Base-by-base conservation (phyloP, 2,797 vertebrate species). In the Anguilla pacifica region DNA sequence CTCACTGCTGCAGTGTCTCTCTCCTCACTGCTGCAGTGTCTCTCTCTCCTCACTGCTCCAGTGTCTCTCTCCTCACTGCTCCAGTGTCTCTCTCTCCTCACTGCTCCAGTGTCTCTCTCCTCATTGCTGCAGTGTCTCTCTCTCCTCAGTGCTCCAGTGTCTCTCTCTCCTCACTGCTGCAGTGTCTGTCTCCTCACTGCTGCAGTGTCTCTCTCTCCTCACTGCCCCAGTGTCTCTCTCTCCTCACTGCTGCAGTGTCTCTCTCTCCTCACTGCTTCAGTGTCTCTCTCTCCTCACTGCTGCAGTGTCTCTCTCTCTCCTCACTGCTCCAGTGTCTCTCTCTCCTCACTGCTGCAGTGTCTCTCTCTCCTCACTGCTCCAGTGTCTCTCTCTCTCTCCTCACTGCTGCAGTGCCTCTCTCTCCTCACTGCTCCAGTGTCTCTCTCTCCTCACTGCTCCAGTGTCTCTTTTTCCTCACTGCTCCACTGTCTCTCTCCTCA, bases 11-110 rank as follows among this genome's bases (percentile, higher is more conserved):
- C 35, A 35, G 77, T 81, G 15, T 81, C 77, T 81, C 39, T 81
- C 77, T 81, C 77, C 39, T 81, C 77, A 43, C 77, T 81, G 39
- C 9, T 81, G 39, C 77, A 39, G 35, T 81, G 10, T 81, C 77
- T 22, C 31, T 35, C 35, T 1, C 13, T 22, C 46, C 77, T 43
- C 35, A 19, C 74, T 79, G 35, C 81, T 55, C 81, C 11, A 10
- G 46, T 55, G 22, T 82, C 15, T 83, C 49, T 55, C 82, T 49
- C 49, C 25, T 83, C 49, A 83, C 82, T 82, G 49, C 2, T 82
- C 46, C 79, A 22, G 17, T 22, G 31, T 77, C 6, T 35, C 72
- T 46, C 39, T 43, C 39, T 43, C n/a, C 4, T 5, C 43, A 46
- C 43, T 46, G 43, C 43, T 46, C 0, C 43, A 46, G 43, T 46